These are phyloP conservation scores for Netelia melanura DNA, from an alignment of 2,888 invertebrate genomes.

Conservation along the genomic window DNA sequence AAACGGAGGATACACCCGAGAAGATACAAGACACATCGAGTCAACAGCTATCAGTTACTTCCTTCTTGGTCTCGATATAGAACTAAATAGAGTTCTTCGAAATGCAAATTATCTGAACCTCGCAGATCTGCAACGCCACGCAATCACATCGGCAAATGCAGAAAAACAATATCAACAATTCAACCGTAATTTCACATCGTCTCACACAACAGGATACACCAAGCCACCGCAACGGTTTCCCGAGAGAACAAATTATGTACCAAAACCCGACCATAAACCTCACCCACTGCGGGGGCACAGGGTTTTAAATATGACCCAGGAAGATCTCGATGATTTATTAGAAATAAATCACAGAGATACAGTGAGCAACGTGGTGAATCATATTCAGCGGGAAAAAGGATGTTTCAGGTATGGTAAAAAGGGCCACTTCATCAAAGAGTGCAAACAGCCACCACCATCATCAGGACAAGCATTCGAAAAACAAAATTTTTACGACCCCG, in stretches of 20 bases:
- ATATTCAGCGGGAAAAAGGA: conserved; percentile 22
- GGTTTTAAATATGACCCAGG: conserved; percentile 13
- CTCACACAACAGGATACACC: not conserved
- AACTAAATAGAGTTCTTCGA: conserved; percentile 32
- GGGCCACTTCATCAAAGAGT: conserved; percentile 19
- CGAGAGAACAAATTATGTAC: not conserved
- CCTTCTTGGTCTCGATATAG: conserved; percentile 26
- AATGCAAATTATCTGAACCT: conserved; percentile 13
- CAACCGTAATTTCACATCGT: not conserved
- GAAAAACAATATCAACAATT: conserved; percentile 41
- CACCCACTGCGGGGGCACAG: conserved; percentile 10
- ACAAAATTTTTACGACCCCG: conserved; percentile 12
- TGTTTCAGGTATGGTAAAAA: conserved; percentile 30
- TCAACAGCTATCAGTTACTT: conserved; percentile 37
- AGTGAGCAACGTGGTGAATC: not conserved
- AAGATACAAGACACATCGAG: conserved; percentile 33
- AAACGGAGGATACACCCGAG: conserved; percentile 2
- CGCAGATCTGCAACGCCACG: conserved; percentile 12
- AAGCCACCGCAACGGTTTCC: not conserved
- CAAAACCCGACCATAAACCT: not conserved
- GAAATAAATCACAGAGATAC: not conserved
- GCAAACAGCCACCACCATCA: not conserved
- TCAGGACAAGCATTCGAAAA: not conserved
- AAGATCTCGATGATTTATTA: conserved; percentile 14
- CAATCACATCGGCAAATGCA: conserved; percentile 28